phyloP scores from a whole-genome alignment of 2,113 vertebrate species.

The Polypterus senegalus region DNA sequence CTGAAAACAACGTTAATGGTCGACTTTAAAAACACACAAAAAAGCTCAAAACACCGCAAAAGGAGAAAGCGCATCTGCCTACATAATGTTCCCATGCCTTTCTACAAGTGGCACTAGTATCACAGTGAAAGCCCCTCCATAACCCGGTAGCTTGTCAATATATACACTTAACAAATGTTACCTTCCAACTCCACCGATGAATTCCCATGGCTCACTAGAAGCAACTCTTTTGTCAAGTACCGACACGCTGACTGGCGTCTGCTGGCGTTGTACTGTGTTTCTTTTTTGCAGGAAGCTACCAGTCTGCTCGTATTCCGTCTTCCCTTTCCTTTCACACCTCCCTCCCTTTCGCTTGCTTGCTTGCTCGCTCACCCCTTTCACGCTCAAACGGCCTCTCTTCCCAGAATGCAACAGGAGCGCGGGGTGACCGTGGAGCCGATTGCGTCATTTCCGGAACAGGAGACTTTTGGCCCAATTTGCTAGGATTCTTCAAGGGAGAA shows the following conservation, averaged over 20 bases:
- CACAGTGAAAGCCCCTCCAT: conserved; percentile 7
- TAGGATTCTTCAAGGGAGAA: too few species aligned
- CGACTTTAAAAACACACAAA: too few species aligned
- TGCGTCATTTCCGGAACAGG: conserved; percentile 11
- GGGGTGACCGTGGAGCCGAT: background rate
- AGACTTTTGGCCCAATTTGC: too few species aligned
- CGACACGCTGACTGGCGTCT: too few species aligned
- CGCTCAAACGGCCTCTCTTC: conserved; percentile 11
- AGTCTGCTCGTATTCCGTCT: conserved; percentile 24
- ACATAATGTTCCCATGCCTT: background rate
- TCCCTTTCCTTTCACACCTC: conserved; percentile 7
- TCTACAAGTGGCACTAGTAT: background rate
- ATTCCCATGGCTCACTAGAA: conserved; percentile 30
- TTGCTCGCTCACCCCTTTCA: background rate
- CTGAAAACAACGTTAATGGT: too few species aligned
- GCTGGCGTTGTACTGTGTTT: background rate
- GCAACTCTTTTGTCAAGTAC: too few species aligned
- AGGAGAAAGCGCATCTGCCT: background rate
- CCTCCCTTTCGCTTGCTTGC: background rate
- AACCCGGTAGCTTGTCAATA: conserved; percentile 19
- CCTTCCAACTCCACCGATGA: conserved; percentile 22
- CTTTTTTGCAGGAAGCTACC: conserved; percentile 21
- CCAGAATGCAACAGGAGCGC: conserved; percentile 42
- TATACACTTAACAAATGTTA: conserved; percentile 19
- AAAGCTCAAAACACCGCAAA: too few species aligned